A percentile compares a stretch with the other conserved stretches of the same genome.
phyloP scores from a whole-genome alignment of 2,888 invertebrate species.

The Axea sp. region DNA sequence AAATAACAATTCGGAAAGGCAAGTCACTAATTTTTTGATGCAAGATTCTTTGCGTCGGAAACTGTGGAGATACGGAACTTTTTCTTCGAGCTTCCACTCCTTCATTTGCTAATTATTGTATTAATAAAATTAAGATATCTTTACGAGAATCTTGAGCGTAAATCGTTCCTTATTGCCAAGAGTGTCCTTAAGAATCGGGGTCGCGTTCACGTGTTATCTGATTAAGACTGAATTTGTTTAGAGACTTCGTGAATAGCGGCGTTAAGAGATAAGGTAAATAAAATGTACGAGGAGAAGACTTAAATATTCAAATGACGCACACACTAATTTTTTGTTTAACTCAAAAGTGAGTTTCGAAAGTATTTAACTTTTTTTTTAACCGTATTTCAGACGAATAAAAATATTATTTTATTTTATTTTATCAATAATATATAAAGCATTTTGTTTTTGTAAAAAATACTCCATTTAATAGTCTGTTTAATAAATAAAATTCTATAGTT shows the following conservation, averaged over 20 bases:
- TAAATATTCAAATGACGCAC: conserved; percentile 51
- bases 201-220: conserved; percentile 58
- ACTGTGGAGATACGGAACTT: conserved; percentile 19
- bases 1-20: conserved; percentile 36
- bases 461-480: no score
- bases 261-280: conserved; percentile 59
- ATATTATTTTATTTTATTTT: neutral
- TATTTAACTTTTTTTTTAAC: neutral
- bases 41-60: conserved; percentile 13
- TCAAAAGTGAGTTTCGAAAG: conserved; percentile 21
- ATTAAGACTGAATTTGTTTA: conserved; percentile 63
- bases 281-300: conserved; percentile 41
- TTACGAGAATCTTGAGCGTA: conserved; percentile 55
- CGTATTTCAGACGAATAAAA: neutral
- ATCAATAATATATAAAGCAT: no score
- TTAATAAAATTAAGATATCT: conserved; percentile 60
- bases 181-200: conserved; percentile 58
- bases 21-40: conserved; percentile 33
- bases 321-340: conserved; percentile 33
- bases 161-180: conserved; percentile 57
- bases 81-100: conserved; percentile 10
- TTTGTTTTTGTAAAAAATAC: no score
- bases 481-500: no score
- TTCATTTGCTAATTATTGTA: conserved; percentile 38
- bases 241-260: conserved; percentile 58